Percentiles rank a stretch among this genome's conserved stretches.
Evolutionary conservation across 64 coral and sea anemone genomes (phyloP).

Genomic region (Dendrophyllia cribrosa): DNA sequence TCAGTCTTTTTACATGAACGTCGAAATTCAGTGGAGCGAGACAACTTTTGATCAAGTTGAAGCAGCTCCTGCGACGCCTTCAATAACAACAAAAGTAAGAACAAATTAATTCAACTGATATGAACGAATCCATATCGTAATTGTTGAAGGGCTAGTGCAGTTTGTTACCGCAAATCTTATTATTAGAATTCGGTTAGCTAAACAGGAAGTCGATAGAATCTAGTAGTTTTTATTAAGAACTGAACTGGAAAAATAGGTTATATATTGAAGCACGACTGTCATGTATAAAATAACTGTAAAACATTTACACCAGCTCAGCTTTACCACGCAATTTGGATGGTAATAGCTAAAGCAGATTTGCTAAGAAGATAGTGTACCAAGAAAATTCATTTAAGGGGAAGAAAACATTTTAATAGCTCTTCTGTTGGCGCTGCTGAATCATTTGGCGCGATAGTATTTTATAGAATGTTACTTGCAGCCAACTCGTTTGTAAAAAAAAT

Average conservation of each 20-base stretch:
- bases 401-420: not conserved
- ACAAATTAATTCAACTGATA: not conserved
- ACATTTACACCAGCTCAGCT: not conserved
- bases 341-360: not conserved
- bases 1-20: not conserved
- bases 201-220: not conserved
- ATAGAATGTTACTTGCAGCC: too few species aligned
- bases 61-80: not conserved
- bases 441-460: not conserved
- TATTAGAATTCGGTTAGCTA: not conserved
- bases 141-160: not conserved
- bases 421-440: not conserved
- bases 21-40: not conserved
- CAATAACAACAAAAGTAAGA: not conserved
- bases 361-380: not conserved
- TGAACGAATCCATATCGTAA: not conserved
- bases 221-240: too few species aligned
- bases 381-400: not conserved
- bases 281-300: not conserved
- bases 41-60: not conserved
- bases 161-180: not conserved
- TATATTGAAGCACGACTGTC: not conserved
- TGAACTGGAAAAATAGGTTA: not conserved
- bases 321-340: not conserved
- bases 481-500: too few species aligned